Percentiles rank a stretch among this genome's conserved stretches.
These are phyloP conservation scores for Loripinus fragilis DNA, from an alignment of 2,888 invertebrate species.

Conservation along the genomic window DNA sequence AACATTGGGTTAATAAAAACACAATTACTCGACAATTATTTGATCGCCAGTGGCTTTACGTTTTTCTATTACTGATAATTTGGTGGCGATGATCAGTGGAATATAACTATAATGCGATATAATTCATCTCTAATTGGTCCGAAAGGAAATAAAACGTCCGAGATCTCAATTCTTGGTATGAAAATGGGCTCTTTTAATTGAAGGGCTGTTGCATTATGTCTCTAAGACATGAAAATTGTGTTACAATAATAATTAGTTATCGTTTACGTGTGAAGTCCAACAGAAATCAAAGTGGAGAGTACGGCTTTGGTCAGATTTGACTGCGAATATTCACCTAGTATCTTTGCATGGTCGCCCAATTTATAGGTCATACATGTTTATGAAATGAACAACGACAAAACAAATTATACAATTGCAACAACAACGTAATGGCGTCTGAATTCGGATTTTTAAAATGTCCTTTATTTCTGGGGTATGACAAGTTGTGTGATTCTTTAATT, in stretches of 20 bases:
- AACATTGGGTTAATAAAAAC: slow-evolving; percentile 60
- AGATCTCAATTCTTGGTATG: slow-evolving; percentile 10
- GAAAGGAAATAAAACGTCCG: slow-evolving; percentile 8
- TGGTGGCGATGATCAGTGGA: neutral
- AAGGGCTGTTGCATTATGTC: slow-evolving; percentile 11
- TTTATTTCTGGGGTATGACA: no score
- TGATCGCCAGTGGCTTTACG: slow-evolving; percentile 41
- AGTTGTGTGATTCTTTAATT: no score
- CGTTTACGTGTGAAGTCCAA: slow-evolving; percentile 2
- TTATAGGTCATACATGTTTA: no score
- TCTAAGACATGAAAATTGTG: slow-evolving; percentile 10
- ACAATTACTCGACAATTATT: slow-evolving; percentile 60
- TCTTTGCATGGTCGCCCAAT: no score
- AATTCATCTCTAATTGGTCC: slow-evolving; percentile 15
- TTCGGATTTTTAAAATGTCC: no score
- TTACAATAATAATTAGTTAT: slow-evolving; percentile 9
- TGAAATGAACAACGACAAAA: no score
- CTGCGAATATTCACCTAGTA: no score
- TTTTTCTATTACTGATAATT: slow-evolving; percentile 45
- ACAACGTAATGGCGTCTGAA: no score
- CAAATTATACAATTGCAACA: no score
- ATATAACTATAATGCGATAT: slow-evolving; percentile 16
- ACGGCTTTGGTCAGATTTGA: no score
- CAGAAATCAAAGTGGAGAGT: neutral
- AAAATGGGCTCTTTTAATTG: neutral